Evolutionary conservation across 2,113 vertebrate genomes (phyloP).

Genomic region (Sus scrofa): T2T-Sscrofa CM000814.6:134763001-134763500

Average conservation of each 20-base stretch:
- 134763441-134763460: not conserved
- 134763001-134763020: not conserved
- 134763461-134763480: too few species aligned
- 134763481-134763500: too few species aligned
- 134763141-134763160: not conserved
- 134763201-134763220: not conserved
- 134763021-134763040: not conserved
- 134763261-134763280: not conserved
- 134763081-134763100: not conserved
- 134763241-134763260: not conserved
- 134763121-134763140: not conserved
- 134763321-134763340: not conserved
- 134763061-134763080: not conserved
- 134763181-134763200: not conserved
- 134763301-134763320: not conserved
- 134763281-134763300: not conserved
- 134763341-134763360: not conserved
- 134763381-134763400: not conserved
- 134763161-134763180: not conserved
- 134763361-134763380: not conserved
- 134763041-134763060: not conserved
- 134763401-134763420: not conserved
- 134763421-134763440: not conserved
- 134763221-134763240: not conserved
- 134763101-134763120: not conserved